Evolutionary conservation across 1,140 invertebrate species (phyloP), one percentile per base, ranked within the genome.

Genomic region (Teleopsis dalmanni): DNA sequence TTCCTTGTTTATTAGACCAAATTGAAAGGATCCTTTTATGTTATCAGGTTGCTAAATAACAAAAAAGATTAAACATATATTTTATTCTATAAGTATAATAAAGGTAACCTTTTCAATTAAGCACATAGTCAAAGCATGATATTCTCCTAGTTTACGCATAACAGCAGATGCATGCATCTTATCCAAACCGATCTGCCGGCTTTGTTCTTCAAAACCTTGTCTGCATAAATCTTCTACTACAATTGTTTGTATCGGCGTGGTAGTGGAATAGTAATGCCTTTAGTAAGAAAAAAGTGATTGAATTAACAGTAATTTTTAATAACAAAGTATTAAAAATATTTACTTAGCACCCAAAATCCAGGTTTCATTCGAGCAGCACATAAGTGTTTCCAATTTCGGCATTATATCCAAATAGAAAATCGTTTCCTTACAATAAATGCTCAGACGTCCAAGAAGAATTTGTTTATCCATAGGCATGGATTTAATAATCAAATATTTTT

Each of bases 241-340:
- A 5, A 69, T 62, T 3, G 64, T 69, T 44, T 63, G 58, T 38
- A 62, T 62, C 3, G 65, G 65, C 21, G 56, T 50, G 0, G 58
- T 55, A 4, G 60, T 64, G 11, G 65, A 63, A 36, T 60, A 68
- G 59, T 72, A 81, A 22, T 79, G 78, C 8, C 71, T 60, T 11
- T 54, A 55, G 19, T 7, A 37, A 37, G 14, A 11, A 19, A 1
- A 14, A 37, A 37, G 13, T 29, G 27, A 13, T 29, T 7, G 27
- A 13, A 13, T 13, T 8, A 7, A 8, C 27, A 29, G 27, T 8
- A 7, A 29, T 13, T 29, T 7, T 29, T 29, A 29, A 29, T 29
- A 29, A 29, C 27, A 29, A 29, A 8, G 27, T 29, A 29, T 8
- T 8, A 13, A 29, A 29, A 13, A 29, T 29, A 10, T 36, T 10